Evolutionary conservation across 1,140 invertebrate species (phyloP).

Genomic region (Anadara kagoshimensis): DNA sequence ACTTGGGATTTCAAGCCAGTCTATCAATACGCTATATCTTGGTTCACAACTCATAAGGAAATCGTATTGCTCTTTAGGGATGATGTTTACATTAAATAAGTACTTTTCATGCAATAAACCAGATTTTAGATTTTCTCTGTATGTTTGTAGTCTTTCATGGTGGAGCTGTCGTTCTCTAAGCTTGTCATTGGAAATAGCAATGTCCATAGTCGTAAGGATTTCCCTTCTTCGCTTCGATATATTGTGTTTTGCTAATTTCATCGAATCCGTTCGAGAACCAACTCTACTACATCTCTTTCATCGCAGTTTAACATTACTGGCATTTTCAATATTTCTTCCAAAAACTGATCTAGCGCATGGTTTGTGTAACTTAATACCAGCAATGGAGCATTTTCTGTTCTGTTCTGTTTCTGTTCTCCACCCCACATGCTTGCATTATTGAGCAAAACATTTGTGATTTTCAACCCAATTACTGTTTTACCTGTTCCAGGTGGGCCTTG

Average conservation of each 20-base stretch:
- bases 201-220: neutral
- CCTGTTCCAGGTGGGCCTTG: constrained; percentile 77
- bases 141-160: neutral
- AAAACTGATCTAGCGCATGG: constrained; percentile 90
- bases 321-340: constrained; percentile 77
- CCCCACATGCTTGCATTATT: constrained; percentile 60
- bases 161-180: neutral
- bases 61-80: neutral
- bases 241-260: constrained; percentile 22
- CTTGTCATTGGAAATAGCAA: neutral
- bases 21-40: neutral
- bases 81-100: neutral
- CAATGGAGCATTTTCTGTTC: constrained; percentile 76
- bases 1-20: neutral
- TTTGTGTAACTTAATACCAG: constrained; percentile 90
- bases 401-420: too few relatives aligned
- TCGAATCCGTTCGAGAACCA: constrained; percentile 28
- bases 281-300: constrained; percentile 29
- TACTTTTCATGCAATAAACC: neutral
- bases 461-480: constrained; percentile 66
- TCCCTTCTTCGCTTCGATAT: constrained; percentile 20
- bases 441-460: constrained; percentile 65
- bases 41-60: neutral
- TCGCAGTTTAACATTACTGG: neutral
- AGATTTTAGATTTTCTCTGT: neutral